These are phyloP conservation scores for Tribolium madens DNA, from an alignment of 1,140 invertebrate species.

Conservation along the genomic window DNA sequence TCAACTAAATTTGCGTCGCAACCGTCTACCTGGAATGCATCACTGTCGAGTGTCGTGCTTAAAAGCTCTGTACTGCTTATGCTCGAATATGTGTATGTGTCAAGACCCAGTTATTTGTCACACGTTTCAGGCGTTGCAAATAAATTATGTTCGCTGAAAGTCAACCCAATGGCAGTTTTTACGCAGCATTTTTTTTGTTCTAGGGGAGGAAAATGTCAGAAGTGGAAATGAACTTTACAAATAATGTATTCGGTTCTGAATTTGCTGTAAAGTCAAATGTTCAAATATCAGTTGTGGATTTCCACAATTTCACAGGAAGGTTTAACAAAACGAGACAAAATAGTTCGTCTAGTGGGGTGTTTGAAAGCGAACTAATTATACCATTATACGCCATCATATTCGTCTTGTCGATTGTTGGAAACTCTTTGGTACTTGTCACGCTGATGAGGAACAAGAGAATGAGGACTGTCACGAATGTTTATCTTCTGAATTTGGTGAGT, in stretches of 20 bases:
- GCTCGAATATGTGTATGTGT: conserved; percentile 1
- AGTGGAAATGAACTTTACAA: conserved; percentile 24
- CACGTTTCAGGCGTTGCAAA: background rate
- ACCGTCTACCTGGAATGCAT: background rate
- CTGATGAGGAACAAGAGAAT: conserved; percentile 85
- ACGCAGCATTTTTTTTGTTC: background rate
- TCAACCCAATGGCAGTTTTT: background rate
- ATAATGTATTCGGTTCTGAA: conserved; percentile 7
- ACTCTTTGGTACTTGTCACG: conserved; percentile 83
- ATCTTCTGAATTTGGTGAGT: conserved; percentile 86
- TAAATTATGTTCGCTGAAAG: background rate
- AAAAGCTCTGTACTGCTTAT: conserved; percentile 5
- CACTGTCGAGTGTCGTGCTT: background rate
- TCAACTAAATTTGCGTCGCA: background rate
- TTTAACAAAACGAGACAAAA: background rate
- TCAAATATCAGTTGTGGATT: background rate
- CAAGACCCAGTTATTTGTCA: conserved; percentile 8
- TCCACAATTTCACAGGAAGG: conserved; percentile 10
- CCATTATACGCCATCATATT: conserved; percentile 84
- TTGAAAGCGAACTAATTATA: conserved; percentile 68
- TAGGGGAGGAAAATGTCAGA: conserved; percentile 7
- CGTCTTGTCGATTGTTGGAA: conserved; percentile 82
- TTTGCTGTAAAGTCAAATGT: conserved; percentile 4
- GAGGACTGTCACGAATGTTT: conserved; percentile 90
- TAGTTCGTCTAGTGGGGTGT: conserved; percentile 50